phyloP scores from a whole-genome alignment of 1,140 invertebrate genomes.

The Platorchestia sp. region DNA sequence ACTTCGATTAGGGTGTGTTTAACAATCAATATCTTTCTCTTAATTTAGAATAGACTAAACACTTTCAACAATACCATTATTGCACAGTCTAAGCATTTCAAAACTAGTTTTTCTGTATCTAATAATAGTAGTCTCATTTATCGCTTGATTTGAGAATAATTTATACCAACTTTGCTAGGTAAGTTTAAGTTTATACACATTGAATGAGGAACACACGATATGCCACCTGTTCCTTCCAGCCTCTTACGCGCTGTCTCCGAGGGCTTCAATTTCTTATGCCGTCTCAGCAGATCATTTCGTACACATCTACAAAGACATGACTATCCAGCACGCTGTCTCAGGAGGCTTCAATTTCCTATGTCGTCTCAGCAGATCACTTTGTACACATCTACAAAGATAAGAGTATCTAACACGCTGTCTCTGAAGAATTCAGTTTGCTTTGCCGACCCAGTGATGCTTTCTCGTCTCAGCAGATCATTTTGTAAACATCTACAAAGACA shows the following conservation, averaged over 20 bases:
- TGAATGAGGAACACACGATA: neutral
- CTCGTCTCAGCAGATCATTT: too few species aligned
- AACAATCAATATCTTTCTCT: neutral
- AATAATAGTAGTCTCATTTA: neutral
- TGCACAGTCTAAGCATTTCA: neutral
- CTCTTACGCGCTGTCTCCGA: neutral
- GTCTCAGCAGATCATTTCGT: too few species aligned
- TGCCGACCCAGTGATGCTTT: conserved; percentile 63
- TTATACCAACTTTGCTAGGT: neutral
- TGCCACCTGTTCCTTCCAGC: neutral
- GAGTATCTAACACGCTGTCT: too few species aligned
- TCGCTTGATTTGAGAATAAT: neutral
- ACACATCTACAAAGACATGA: conserved; percentile 78
- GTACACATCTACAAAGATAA: conserved; percentile 82
- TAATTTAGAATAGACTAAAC: neutral
- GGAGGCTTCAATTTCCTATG: too few species aligned
- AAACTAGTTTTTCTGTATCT: neutral
- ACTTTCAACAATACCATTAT: neutral
- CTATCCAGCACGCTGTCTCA: too few species aligned
- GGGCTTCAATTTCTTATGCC: too few species aligned
- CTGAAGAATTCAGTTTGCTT: too few species aligned
- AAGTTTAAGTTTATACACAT: neutral
- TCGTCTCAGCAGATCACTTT: conserved; percentile 76
- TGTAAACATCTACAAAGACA: conserved; percentile 76
- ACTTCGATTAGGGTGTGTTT: neutral